These are phyloP conservation scores for Mesodorylaimus sp. DNA, from an alignment of 2,888 invertebrate species.

Conservation along the genomic window DNA sequence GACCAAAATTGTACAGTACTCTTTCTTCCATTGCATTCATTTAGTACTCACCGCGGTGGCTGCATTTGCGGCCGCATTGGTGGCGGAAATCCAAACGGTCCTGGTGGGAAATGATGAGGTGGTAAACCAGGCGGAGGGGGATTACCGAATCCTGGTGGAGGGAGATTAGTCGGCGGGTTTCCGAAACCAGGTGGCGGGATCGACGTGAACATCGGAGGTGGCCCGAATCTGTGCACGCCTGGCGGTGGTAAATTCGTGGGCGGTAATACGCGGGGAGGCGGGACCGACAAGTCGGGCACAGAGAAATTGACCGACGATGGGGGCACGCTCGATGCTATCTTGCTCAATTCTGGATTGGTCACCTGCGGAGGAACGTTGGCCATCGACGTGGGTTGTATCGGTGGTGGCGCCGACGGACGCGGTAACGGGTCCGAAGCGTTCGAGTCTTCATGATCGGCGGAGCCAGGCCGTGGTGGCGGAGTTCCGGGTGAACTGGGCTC, in stretches of 20 bases:
- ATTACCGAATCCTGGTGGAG: background rate
- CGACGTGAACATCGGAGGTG: background rate
- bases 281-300: background rate
- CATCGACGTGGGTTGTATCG: background rate
- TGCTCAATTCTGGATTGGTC: background rate
- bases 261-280: background rate
- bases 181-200: background rate
- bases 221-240: slow-evolving; percentile 11
- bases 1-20: background rate
- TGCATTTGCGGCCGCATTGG: background rate
- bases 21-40: no score
- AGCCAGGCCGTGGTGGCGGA: no score
- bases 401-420: background rate
- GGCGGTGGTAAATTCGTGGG: slow-evolving; percentile 12
- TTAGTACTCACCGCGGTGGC: background rate
- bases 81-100: background rate
- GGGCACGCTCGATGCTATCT: background rate
- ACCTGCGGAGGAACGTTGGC: background rate
- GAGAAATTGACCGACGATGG: background rate
- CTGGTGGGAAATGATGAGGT: slow-evolving; percentile 13
- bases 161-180: slow-evolving; percentile 2
- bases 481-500: no score
- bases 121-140: slow-evolving; percentile 2
- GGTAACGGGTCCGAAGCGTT: no score
- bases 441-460: no score